Evolutionary conservation across 1,140 invertebrate species (phyloP), one percentile per base, ranked within the genome.

Genomic region (Calephelis nemesis): DNA sequence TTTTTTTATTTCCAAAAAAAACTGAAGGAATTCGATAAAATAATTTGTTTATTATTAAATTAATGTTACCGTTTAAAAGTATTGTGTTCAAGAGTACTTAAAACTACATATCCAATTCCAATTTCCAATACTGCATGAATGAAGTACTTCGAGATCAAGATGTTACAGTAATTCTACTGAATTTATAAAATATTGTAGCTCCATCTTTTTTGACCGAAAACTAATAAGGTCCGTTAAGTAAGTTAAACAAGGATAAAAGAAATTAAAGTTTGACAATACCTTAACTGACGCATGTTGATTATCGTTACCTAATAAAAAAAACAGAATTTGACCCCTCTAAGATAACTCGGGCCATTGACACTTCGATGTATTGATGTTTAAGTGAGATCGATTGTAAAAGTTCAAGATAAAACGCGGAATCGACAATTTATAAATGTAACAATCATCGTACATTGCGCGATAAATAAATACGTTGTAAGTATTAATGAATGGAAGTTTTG

Each of bases 261-360:
- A 7, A 9, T 30, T 39, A 39, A 54, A 54, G 15, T 30, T 54
- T 54, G 52, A 54, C 52, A 54, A 54, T 30, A 54, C 12, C 52
- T 30, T 8, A 5, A 54, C 13, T 54, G 52, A 54, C 52, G 52
- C 30, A 30, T 30, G 52, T 54, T 30, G 70, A 77, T 71, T 68
- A 72, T 68, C 65, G 70, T 11, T 70, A 69, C 67, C 66, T 68
- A 70, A 71, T 65, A 66, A 68, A 63, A 68, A 71, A 68, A 62
- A 50, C 67, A 62, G 63, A 75, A 72, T 74, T 72, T 79, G 77
- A 79, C 77, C 77, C 74, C 58, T 65, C 70, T 70, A 69, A 73
- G 77, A 79, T 79, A 79, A 75, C 52, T 47, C 50, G 69, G 77
- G 72, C 69, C 74, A 60, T 74, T 79, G 77, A 79, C 77, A 71